These are phyloP conservation scores for Malaclemys terrapin DNA, from an alignment of 2,113 vertebrate genomes.

Conservation along the genomic window DNA sequence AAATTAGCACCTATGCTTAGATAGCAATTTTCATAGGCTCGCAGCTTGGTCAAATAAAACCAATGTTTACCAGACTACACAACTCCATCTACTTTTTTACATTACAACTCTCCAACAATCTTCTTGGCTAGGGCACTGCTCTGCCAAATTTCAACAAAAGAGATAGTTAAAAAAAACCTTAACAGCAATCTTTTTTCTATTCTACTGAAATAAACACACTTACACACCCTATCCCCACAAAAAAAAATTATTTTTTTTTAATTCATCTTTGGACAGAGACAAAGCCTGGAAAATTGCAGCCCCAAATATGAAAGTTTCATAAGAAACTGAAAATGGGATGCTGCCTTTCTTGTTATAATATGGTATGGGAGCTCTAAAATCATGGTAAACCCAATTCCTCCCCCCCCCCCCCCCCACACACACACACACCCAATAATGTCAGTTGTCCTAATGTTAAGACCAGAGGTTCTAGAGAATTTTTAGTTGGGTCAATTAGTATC, in stretches of 20 bases:
- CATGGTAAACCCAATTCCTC: slow-evolving; percentile 43
- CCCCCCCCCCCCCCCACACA: background rate
- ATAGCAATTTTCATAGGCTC: slow-evolving; percentile 22
- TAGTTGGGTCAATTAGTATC: slow-evolving; percentile 29
- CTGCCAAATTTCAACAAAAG: background rate
- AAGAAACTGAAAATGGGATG: slow-evolving; percentile 38
- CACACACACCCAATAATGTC: slow-evolving; percentile 45
- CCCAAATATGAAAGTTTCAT: slow-evolving; percentile 40
- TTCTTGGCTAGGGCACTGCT: slow-evolving; percentile 31
- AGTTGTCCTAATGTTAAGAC: slow-evolving; percentile 52
- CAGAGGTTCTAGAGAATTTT: slow-evolving; percentile 55
- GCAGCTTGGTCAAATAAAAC: slow-evolving; percentile 33
- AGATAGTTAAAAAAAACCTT: background rate
- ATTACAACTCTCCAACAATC: background rate
- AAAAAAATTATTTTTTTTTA: background rate
- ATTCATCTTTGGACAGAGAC: slow-evolving; percentile 34
- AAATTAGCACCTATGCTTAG: slow-evolving; percentile 3
- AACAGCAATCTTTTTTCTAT: slow-evolving; percentile 5
- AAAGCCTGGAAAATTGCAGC: slow-evolving; percentile 39
- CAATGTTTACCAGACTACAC: background rate
- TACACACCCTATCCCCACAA: background rate
- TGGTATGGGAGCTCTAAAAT: slow-evolving; percentile 30
- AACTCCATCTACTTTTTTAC: slow-evolving; percentile 45
- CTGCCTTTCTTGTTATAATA: slow-evolving; percentile 43
- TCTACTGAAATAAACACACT: slow-evolving; percentile 28